Evolutionary conservation across 1,140 invertebrate genomes (phyloP), one percentile per base, ranked within the genome.

Genomic region (Cotesia vestalis): DNA sequence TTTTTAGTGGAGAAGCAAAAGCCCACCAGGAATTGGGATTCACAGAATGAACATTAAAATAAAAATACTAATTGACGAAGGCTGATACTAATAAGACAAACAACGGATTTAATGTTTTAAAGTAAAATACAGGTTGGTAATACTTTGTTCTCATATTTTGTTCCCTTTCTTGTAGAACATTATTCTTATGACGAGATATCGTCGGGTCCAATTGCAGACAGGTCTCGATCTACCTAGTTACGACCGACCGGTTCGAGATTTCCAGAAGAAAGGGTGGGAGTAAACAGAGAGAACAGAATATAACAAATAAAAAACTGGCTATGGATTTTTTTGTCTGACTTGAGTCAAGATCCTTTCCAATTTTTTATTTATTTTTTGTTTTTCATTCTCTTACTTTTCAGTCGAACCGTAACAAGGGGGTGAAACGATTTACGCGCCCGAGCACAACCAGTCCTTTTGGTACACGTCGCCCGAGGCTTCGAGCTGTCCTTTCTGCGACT

Each of bases 21-120:
- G 57, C 20, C 57, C 20, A 59, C 20, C 57, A 62, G 14, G 60
- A 27, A 62, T 40, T 27, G n/a, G 74, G 77, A 79, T 87, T 87
- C 85, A 83, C 71, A 75, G 85, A 87, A 87, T 86, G 79, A 74
- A 76, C 85, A 86, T 86, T 85, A 87, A 87, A 79, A 85, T 83
- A 76, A 84, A 87, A 86, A 86, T 86, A 80, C 85, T 86, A 87
- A 87, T 87, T 87, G 84, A 85, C 79, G 76, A 75, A 80, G 79
- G 80, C 79, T 85, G 85, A 86, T 85, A 81, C 84, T 83, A 85
- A 86, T 86, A 87, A 87, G 83, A 84, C 85, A 87, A 86, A 87
- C 84, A 84, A 81, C 80, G 76, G 79, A 73, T 78, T 86, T 83
- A 86, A 85, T 84, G 82, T 84, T 84, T 85, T 85, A 86, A 86